These are phyloP conservation scores for Sebastes oblongus DNA, from an alignment of 2,797 vertebrate genomes.

Conservation along the genomic window DNA sequence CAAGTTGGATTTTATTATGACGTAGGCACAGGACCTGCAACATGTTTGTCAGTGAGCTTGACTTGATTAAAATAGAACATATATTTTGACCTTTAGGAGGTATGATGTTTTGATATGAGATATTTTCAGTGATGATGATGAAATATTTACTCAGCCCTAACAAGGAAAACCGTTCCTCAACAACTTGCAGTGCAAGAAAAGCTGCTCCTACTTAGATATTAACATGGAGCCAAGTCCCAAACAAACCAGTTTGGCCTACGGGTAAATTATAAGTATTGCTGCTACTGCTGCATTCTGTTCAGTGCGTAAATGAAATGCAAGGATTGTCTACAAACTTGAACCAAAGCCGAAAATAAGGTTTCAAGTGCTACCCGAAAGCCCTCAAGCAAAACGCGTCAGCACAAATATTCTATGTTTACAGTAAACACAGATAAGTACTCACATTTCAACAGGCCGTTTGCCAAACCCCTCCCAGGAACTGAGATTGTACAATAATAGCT, in stretches of 20 bases:
- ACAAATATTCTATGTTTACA: neutral
- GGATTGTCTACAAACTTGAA: neutral
- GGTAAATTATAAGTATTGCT: neutral
- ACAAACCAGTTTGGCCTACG: conserved; percentile 27
- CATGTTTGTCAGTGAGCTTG: too few species aligned
- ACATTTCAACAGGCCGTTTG: neutral
- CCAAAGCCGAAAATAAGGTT: neutral
- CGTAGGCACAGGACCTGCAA: too few species aligned
- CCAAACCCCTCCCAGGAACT: neutral
- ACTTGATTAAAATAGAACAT: too few species aligned
- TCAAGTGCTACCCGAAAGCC: neutral
- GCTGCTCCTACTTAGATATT: neutral
- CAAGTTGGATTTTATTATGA: too few species aligned
- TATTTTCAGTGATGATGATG: neutral
- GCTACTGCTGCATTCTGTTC: neutral
- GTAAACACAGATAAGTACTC: neutral
- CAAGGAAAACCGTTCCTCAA: neutral
- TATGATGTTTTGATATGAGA: neutral
- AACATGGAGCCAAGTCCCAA: neutral
- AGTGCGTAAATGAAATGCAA: neutral
- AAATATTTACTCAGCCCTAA: neutral
- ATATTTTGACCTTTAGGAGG: neutral
- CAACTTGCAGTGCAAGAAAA: neutral
- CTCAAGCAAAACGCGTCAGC: neutral
- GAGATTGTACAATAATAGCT: neutral